Evolutionary conservation across 30 jellyfish, hydroid and myxozoan species (phyloP), one percentile per base, ranked within the genome.

Genomic region (Rhopilema esculentum): DNA sequence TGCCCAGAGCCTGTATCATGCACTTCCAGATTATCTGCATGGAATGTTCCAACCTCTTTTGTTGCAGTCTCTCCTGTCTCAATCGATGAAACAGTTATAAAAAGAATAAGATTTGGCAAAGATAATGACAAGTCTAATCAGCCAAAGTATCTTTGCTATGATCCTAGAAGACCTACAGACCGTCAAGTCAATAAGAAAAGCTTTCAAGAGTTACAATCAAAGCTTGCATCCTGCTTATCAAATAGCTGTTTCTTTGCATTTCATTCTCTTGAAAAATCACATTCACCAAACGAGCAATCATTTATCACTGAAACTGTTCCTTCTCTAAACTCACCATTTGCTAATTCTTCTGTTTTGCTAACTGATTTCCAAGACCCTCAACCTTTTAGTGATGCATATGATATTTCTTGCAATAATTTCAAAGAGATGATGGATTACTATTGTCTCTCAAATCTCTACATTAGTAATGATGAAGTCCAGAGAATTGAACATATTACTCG

Each of bases 21-120:
- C 70, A 65, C 86, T 24, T 66, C 86, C 66, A 82, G 69, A 27
- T 66, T 82, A 82, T 82, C 91, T 82, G 72, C 84, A 23, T 82
- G 91, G 83, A 82, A 65, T 64, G 57, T 40, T 40, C 57, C 57
- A 40, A 40, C 53, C 73, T 73, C 53, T 27, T n/a, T 73, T 31
- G 29, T 29, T 77, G 24, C 88, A 9, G 57, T 77, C n/a, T 16
- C 66, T 53, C 88, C 81, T 27, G 74, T 48, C 53, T 61, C 91
- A 30, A 82, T 82, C 29, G 91, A 82, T 68, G 71, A 82, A 82
- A 52, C 69, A n/a, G 51, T 82, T 24, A 32, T 82, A n/a, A 49
- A 82, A 64, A 68, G 20, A 82, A 82, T 82, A 40, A 82, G 69
- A 49, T 65, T 28, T 32, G 85, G 91, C 20, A 32, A 65, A 48